Evolutionary conservation across 2,797 vertebrate species (phyloP), one percentile per base, ranked within the genome.

Genomic region (Lithobates pipiens): DNA sequence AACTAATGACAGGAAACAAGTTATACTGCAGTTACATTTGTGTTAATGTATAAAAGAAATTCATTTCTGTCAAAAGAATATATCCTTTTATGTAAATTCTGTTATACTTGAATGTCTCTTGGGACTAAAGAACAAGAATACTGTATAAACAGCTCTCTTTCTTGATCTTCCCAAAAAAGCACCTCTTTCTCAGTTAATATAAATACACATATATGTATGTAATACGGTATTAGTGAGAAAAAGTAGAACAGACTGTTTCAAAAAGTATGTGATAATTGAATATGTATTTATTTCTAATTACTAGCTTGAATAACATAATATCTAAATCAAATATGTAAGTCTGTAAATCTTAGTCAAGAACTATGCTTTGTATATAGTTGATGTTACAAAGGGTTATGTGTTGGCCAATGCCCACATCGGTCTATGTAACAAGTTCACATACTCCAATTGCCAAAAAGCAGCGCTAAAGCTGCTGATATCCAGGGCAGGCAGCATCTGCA

Each of bases 11-110:
- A 73, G 39, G 3, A 69, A 69, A 61, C 34, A 32, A 27, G 50
- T 80, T 80, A 50, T 25, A 39, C 21, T 29, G 11, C 68, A 79
- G 23, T 39, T 81, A 27, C 16, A 29, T 69, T 69, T 34, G 44
- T 54, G 15, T 2, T 15, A 15, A 80, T 72, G 69, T 25, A 21
- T 72, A 11, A 29, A 63, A n/a, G 39, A 44, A 16, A 29, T 36
- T 39, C 7, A 44, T 39, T 44, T 10, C n/a, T 78, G 25, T 29
- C 44, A 32, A 29, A 27, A 67, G 25, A 67, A 67, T 29, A 29
- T 67, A 13, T 15, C 10, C 11, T 29, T 29, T 67, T 10, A 25
- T 11, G 3, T 29, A 67, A 67, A 67, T 25, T 11, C n/a, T 25
- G 65, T 67, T 67, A 67, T 67, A 11, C 65, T 27, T 27, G 13